Base-by-base conservation (phyloP, 2,113 vertebrate species). In the Excalfactoria chinensis region DNA sequence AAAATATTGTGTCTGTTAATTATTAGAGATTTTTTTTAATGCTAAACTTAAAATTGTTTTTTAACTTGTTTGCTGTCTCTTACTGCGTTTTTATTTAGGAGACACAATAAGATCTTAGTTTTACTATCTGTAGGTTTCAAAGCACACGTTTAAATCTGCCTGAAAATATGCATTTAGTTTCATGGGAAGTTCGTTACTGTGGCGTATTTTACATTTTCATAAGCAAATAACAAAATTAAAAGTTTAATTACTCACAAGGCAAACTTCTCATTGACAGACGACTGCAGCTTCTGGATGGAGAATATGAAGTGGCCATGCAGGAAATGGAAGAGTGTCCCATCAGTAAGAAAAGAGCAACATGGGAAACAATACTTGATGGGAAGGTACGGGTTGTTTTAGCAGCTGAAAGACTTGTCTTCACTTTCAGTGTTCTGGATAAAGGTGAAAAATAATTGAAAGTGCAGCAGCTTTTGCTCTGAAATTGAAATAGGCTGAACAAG, bases 261-360 rank as follows among this genome's bases (percentile, higher is more conserved):
- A 0, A 68, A 3, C 10, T 73, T 80, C 74, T 22, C 74, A 35
- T 64, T 44, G 55, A 30, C 95, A 99, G 99, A 88, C 98, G 99
- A 68, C 97, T 99, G 97, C 99, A 99, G 83, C 98, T 99, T 91
- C 97, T 99, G 94, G 99, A 99, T 95, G 99, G 99, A 53, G 99
- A 99, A 91, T 99, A 99, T 68, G 99, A 99, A 97, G 99, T 99
- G 96, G 99, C 99, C 62, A 99, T 99, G 99, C 99, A 99, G 95
- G 98, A 99, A 94, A 99, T 99, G 98, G 99, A 99, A 95, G 99
- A 99, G 75, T 99, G 98, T 97, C 99, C 99, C 30, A 98, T 99
- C 89, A 99, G 98, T 98, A 99, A 99, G 97, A 99, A 99, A 97
- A 98, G 99, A 97, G 99, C 99, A 88, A 99, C 99, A 3, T 99